Evolutionary conservation across 2,797 vertebrate genomes (phyloP).

Genomic region (Sebastes iracundus): DNA sequence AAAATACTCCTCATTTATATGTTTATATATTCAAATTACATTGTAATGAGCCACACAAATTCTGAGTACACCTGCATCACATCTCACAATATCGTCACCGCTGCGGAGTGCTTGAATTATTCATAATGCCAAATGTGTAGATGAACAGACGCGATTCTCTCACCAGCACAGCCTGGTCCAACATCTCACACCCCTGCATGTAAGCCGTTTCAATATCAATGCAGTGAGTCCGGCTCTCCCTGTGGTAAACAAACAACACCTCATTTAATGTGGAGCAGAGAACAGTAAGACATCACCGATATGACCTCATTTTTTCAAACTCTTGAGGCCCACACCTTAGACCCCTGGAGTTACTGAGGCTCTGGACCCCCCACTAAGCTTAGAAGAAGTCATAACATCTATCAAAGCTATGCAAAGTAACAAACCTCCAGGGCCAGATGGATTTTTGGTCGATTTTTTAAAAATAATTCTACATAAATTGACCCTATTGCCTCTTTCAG

Average conservation of each 20-base stretch:
- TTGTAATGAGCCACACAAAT: not conserved
- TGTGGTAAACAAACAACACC: slow-evolving; percentile 50
- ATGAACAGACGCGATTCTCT: slow-evolving; percentile 45
- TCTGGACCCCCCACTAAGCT: not conserved
- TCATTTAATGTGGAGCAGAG: not conserved
- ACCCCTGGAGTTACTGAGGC: not conserved
- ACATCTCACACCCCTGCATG: slow-evolving; percentile 91
- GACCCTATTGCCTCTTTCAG: not conserved
- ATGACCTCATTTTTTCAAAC: not conserved
- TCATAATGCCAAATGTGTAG: slow-evolving; percentile 13
- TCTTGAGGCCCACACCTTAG: not conserved
- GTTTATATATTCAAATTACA: slow-evolving; percentile 1
- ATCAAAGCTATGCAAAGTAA: not conserved
- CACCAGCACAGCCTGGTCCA: slow-evolving; percentile 95
- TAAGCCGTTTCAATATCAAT: slow-evolving; percentile 96
- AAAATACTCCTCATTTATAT: not conserved
- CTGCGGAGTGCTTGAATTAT: slow-evolving; percentile 23
- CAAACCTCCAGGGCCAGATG: not conserved
- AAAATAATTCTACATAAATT: not conserved
- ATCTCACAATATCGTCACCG: not conserved
- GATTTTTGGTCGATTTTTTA: not conserved
- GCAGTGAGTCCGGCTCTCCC: slow-evolving; percentile 93
- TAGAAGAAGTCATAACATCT: not conserved
- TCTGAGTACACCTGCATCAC: not conserved
- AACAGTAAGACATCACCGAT: not conserved